Base-by-base conservation (phyloP, 2,113 vertebrate species). In the Zapornia atra region DNA sequence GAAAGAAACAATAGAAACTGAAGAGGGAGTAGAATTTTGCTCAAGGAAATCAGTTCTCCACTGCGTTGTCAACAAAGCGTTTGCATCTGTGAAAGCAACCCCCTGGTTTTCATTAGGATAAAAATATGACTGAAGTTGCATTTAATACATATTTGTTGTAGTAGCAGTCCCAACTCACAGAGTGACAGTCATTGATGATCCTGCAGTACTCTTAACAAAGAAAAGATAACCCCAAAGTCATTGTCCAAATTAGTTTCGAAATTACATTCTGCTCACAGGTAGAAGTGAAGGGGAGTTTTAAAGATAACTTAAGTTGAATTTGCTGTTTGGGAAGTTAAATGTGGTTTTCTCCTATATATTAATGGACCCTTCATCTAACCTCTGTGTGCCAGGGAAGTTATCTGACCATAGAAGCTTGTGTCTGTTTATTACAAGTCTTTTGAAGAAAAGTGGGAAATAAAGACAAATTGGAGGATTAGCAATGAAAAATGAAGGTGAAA, bases 1-100 rank as follows among this genome's bases (percentile, higher is more conserved):
- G 87, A 94, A 90, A 83, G 64, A 80, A 94, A 90, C 88, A 93
- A 88, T 81, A 64, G 75, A 70, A 93, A 77, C 56, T 73, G 76
- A 82, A 92, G 64, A 92, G 40, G 25, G 44, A 73, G 54, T 64
- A 83, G 82, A 82, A 42, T 95, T 95, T 92, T 90, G 92, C 86
- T 94, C 46, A 94, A 93, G 92, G 76, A 96, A 93, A 88, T 92
- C 26, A 40, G 75, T 88, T 92, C 69, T 91, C 36, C 24, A 9
- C 65, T 87, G 31, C 72, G 53, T 90, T 85, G 51, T 88, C 82
- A 81, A 71, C 64, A 88, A 73, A 86, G 40, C 1, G 2, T 92
- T 93, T 96, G 60, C 2, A 0, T 93, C 71, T 94, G 24, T 81
- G 76, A 75, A 78, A 93, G 80, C 73, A 89, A 29, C 28, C 12